Conservation (phyloP, 2,113 vertebrate species). For the Climacteris rufus region DNA sequence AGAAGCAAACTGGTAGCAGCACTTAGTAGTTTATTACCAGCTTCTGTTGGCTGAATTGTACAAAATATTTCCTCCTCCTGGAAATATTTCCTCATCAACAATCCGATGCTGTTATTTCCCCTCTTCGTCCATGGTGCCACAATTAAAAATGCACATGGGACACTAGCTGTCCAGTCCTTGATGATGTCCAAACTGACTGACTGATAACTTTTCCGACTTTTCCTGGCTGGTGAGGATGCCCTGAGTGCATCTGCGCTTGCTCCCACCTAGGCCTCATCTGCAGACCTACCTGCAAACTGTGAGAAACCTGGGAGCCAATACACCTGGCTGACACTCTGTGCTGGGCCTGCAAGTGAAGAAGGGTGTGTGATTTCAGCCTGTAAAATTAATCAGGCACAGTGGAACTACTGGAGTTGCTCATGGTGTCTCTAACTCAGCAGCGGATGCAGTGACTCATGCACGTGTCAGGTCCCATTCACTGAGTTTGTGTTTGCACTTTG, state of each 20-base stretch:
- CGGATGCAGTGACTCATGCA: background rate
- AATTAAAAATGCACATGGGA: background rate
- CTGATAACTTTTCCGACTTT: background rate
- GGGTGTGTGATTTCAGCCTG: background rate
- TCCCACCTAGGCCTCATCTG: background rate
- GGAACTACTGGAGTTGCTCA: background rate
- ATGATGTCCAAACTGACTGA: background rate
- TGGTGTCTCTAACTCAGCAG: background rate
- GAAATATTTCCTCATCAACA: background rate
- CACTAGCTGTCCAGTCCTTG: background rate
- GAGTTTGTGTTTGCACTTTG: background rate
- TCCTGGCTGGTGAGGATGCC: background rate
- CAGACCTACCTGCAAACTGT: background rate
- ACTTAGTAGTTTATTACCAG: background rate
- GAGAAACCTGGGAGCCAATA: background rate
- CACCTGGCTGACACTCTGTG: background rate
- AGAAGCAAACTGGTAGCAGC: background rate
- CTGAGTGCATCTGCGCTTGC: background rate
- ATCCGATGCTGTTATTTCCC: background rate
- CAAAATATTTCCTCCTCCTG: background rate
- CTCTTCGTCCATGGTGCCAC: background rate
- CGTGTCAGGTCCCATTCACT: fast-evolving
- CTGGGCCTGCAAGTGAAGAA: background rate
- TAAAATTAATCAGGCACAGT: background rate
- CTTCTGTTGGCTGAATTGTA: background rate